phyloP scores from a whole-genome alignment of 2,888 invertebrate species.

The Pollenia griseotomentosa region DNA sequence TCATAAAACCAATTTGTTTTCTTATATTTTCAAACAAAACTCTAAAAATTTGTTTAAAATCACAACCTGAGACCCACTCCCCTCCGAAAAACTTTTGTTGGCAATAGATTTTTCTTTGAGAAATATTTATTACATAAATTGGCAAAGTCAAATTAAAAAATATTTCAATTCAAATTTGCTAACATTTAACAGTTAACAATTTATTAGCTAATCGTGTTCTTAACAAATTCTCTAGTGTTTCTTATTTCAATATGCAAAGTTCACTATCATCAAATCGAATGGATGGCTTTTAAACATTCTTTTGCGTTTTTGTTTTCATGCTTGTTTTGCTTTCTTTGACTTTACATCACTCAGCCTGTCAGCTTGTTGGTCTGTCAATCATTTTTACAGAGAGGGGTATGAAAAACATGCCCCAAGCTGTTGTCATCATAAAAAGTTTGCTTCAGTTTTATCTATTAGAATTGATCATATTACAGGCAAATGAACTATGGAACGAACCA shows the following conservation, averaged over 20 bases:
- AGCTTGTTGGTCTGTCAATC: conserved; percentile 43
- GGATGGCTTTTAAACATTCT: conserved; percentile 20
- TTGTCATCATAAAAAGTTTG: conserved; percentile 54
- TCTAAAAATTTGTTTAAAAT: too few species aligned
- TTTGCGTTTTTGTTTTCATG: not conserved
- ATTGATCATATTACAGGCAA: conserved; percentile 32
- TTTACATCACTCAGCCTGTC: conserved; percentile 42
- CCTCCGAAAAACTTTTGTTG: too few species aligned
- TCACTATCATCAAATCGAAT: conserved; percentile 10
- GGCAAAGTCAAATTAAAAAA: not conserved
- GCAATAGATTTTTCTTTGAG: not conserved
- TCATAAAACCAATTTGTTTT: too few species aligned
- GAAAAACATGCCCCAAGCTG: conserved; percentile 37
- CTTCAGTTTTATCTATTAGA: conserved; percentile 61
- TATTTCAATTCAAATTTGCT: conserved; percentile 23
- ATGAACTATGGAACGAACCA: not conserved
- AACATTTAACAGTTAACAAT: conserved; percentile 27
- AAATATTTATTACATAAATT: not conserved
- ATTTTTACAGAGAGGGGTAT: conserved; percentile 12
- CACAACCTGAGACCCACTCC: too few species aligned
- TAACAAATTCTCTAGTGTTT: conserved; percentile 30
- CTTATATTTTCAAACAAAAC: too few species aligned
- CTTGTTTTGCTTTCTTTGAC: conserved; percentile 5
- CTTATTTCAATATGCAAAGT: conserved; percentile 31
- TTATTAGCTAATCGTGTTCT: conserved; percentile 27